Conservation (phyloP, 2,113 vertebrate species). For the Syngnathus scovelli region DNA sequence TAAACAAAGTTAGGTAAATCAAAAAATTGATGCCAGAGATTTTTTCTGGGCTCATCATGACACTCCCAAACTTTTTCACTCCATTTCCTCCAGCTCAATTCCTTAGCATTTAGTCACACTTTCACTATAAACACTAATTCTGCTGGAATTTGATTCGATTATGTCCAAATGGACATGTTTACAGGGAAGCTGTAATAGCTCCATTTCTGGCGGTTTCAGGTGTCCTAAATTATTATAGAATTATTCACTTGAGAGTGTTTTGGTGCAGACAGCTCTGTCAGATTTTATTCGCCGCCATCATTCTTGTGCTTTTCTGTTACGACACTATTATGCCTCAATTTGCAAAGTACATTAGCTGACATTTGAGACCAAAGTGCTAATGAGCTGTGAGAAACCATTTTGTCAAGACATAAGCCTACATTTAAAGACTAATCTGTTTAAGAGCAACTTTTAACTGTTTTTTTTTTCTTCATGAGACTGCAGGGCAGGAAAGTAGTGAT, state of each 20-base stretch:
- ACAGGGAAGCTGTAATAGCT: constrained; percentile 40
- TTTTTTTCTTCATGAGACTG: constrained; percentile 4
- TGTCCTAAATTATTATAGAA: constrained; percentile 47
- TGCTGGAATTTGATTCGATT: constrained; percentile 34
- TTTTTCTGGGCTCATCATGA: neutral
- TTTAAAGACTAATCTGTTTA: constrained; percentile 14
- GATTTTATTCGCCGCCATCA: constrained; percentile 30
- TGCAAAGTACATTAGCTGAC: constrained; percentile 28
- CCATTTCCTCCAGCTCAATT: constrained; percentile 29
- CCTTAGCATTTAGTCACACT: constrained; percentile 7
- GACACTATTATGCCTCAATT: constrained; percentile 36
- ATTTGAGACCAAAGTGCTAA: constrained; percentile 35
- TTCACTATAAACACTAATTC: constrained; percentile 3
- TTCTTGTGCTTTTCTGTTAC: constrained; percentile 37
- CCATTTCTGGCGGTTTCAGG: constrained; percentile 36
- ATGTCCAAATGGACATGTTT: constrained; percentile 47
- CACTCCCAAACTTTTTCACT: constrained; percentile 2
- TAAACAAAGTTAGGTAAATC: constrained; percentile 5
- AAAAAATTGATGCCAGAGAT: neutral
- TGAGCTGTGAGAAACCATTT: constrained; percentile 15
- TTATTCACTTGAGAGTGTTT: constrained; percentile 31
- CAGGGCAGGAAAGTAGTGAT: neutral
- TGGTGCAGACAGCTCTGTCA: constrained; percentile 18
- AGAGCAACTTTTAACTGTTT: constrained; percentile 6
- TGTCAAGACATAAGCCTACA: neutral